Percentiles rank a stretch among this genome's conserved stretches.
These are phyloP conservation scores for Marisa cornuarietis DNA, from an alignment of 1,140 invertebrate species.

Conservation along the genomic window DNA sequence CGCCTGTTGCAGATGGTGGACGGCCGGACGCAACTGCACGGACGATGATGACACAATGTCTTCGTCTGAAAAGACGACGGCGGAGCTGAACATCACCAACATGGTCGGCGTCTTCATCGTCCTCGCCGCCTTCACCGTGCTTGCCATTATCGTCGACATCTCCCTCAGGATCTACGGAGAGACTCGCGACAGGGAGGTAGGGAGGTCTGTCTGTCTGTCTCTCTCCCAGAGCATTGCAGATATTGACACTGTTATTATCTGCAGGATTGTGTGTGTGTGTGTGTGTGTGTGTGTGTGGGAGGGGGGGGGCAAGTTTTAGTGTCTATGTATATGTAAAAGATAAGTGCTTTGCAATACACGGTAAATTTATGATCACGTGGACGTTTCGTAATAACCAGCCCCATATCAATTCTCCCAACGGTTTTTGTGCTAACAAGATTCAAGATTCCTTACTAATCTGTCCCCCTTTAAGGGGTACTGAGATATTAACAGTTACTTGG, in stretches of 20 bases:
- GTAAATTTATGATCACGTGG: too few relatives aligned
- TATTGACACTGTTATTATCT: not conserved
- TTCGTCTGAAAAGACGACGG: slow-evolving; percentile 90
- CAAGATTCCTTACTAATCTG: too few relatives aligned
- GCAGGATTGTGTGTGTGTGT: slow-evolving; percentile 19
- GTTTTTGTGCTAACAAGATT: too few relatives aligned
- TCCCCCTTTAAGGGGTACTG: too few relatives aligned
- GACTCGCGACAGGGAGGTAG: slow-evolving; percentile 34
- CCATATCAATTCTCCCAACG: too few relatives aligned
- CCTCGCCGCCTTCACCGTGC: slow-evolving; percentile 85
- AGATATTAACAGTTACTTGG: not conserved
- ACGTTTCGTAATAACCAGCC: too few relatives aligned
- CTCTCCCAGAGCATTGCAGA: not conserved
- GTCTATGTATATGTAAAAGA: too few relatives aligned
- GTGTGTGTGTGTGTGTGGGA: slow-evolving; percentile 9
- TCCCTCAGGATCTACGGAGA: slow-evolving; percentile 81
- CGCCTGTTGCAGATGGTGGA: slow-evolving; percentile 45
- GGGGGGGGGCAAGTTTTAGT: too few relatives aligned
- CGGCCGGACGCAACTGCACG: slow-evolving; percentile 78
- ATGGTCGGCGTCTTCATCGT: slow-evolving; percentile 96
- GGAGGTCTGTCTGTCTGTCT: not conserved
- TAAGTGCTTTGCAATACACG: too few relatives aligned
- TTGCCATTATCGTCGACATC: slow-evolving; percentile 93
- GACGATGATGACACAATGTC: slow-evolving; percentile 89
- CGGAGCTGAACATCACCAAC: slow-evolving; percentile 91